These are phyloP conservation scores for Bradypus variegatus DNA, from an alignment of 2,797 vertebrate genomes.

Conservation along the genomic window DNA sequence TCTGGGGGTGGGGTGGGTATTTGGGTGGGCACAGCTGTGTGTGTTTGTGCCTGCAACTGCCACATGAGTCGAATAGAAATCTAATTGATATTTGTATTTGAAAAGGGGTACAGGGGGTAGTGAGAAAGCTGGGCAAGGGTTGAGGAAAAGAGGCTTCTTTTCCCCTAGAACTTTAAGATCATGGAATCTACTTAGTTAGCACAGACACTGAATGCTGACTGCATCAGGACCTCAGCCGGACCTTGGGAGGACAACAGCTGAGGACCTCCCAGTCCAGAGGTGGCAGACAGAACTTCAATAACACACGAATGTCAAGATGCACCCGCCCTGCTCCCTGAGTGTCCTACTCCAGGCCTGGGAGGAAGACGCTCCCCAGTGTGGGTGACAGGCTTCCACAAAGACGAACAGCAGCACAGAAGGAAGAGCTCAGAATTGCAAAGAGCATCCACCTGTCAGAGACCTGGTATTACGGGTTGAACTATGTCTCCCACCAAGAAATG, in stretches of 20 bases:
- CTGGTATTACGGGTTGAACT: too few species aligned
- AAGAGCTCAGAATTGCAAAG: neutral
- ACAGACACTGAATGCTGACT: neutral
- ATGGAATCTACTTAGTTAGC: neutral
- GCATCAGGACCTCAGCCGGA: neutral
- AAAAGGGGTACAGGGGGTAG: neutral
- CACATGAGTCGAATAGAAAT: neutral
- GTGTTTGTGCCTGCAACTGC: neutral
- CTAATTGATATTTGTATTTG: neutral
- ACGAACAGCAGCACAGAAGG: neutral
- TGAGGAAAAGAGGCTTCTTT: neutral
- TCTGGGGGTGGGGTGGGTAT: neutral
- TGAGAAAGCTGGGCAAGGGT: neutral
- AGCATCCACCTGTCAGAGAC: neutral
- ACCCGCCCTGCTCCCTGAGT: rapidly evolving
- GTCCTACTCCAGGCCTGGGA: rapidly evolving
- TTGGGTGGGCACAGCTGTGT: neutral
- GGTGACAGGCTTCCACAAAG: neutral
- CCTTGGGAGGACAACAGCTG: neutral
- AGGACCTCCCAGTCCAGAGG: neutral
- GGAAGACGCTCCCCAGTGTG: neutral
- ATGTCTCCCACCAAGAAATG: too few species aligned
- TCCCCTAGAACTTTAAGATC: neutral
- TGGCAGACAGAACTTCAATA: neutral
- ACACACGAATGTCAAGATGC: rapidly evolving